Conservation (phyloP, 2,797 vertebrate species). For the Delichon dasypus region DNA sequence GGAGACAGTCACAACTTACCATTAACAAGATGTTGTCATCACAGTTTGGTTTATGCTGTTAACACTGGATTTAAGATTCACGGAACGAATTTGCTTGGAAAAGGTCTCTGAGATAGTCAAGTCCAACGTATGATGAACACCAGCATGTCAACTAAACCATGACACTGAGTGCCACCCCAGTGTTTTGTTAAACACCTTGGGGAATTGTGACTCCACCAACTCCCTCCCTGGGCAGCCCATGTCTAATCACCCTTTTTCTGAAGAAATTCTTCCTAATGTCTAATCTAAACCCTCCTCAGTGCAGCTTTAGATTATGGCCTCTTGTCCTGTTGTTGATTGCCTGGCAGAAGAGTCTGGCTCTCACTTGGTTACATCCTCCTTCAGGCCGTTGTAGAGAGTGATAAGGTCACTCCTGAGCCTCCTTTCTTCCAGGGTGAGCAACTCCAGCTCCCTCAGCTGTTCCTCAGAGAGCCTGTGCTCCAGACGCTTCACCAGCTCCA, state of each 20-base stretch:
- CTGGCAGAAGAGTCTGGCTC: neutral
- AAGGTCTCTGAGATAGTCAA: neutral
- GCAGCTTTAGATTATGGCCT: neutral
- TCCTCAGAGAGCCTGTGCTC: neutral
- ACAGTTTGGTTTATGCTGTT: neutral
- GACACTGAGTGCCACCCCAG: neutral
- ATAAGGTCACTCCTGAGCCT: neutral
- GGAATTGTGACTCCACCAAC: fast-evolving
- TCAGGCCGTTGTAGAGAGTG: neutral
- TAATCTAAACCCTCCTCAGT: neutral
- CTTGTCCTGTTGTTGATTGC: neutral
- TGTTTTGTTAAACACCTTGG: neutral
- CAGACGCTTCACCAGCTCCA: neutral
- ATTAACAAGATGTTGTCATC: neutral
- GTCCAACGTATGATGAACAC: neutral
- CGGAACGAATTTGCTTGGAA: neutral
- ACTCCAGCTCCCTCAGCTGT: neutral
- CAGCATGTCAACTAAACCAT: neutral
- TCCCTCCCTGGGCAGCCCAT: neutral
- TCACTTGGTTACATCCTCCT: neutral
- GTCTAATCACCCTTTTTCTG: neutral
- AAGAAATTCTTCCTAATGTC: neutral
- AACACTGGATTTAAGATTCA: neutral
- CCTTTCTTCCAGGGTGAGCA: neutral
- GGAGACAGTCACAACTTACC: neutral